Conservation (phyloP, 2,888 invertebrate species). For the Odontocolon sp. region DNA sequence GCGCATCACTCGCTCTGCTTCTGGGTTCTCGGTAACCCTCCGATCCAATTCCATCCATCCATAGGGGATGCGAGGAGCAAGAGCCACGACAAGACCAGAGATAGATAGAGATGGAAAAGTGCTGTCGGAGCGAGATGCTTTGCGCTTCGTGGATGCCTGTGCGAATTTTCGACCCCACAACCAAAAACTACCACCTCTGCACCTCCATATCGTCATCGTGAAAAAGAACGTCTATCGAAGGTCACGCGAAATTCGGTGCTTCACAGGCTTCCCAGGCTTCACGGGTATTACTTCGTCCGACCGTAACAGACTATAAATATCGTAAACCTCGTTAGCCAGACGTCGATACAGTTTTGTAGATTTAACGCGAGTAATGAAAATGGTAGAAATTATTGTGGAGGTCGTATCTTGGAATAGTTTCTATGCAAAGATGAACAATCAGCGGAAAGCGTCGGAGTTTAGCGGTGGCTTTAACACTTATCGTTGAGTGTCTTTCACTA, state of each 20-base stretch:
- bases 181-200: neutral
- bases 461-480: constrained; percentile 31
- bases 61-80: constrained; percentile 60
- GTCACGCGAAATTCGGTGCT: constrained; percentile 67
- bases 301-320: constrained; percentile 65
- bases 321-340: constrained; percentile 52
- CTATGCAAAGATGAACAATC: neutral
- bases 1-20: constrained; percentile 46
- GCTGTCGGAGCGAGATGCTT: constrained; percentile 26
- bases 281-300: constrained; percentile 64
- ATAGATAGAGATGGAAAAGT: constrained; percentile 36
- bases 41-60: constrained; percentile 71
- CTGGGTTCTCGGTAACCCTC: constrained; percentile 55
- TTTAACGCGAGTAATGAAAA: too few species aligned
- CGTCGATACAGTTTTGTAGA: neutral
- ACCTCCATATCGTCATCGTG: neutral
- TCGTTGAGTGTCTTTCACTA: constrained; percentile 26
- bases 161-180: too few species aligned
- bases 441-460: neutral
- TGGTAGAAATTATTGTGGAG: too few species aligned
- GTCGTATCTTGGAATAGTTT: neutral
- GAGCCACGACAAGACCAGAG: constrained; percentile 20
- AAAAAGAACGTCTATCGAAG: constrained; percentile 63
- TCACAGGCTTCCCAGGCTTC: too few species aligned
- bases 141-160: too few species aligned